phyloP scores from a whole-genome alignment of 2,888 invertebrate genomes.

The Meandrusa payeni region DNA sequence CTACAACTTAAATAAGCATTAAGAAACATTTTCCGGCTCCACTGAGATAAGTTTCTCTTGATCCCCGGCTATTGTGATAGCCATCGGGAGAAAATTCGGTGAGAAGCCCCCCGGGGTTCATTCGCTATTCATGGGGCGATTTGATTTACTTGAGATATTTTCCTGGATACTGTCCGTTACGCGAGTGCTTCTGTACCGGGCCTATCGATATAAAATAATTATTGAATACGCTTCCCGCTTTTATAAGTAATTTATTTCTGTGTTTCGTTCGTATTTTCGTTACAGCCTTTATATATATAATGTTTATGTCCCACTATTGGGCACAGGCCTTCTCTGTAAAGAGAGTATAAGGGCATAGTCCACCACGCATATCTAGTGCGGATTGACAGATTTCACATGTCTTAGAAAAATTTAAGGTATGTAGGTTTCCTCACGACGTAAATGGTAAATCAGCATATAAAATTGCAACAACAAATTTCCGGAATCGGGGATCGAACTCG shows the following conservation, averaged over 20 bases:
- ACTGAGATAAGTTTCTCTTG: conserved; percentile 70
- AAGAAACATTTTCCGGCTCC: conserved; percentile 73
- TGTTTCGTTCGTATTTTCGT: no score
- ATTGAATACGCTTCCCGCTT: conserved; percentile 38
- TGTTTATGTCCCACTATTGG: no score
- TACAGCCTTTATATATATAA: no score
- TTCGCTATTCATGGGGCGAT: conserved; percentile 78
- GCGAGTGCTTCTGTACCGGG: conserved; percentile 53
- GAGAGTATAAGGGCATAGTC: no score
- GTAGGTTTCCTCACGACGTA: no score
- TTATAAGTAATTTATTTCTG: not conserved
- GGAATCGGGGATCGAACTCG: no score
- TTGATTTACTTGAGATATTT: conserved; percentile 80
- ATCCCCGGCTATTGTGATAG: conserved; percentile 77
- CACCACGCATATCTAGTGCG: no score
- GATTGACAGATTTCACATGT: no score
- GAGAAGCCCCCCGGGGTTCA: conserved; percentile 72
- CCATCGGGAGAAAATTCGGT: conserved; percentile 69
- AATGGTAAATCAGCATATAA: no score
- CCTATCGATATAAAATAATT: conserved; percentile 58
- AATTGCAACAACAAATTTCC: no score
- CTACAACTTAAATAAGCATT: conserved; percentile 73
- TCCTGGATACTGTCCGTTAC: conserved; percentile 73
- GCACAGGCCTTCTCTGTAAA: no score
- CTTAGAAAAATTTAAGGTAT: no score